These are phyloP conservation scores for Actinemys pallida DNA, from an alignment of 2,113 vertebrate species.

Conservation along the genomic window DNA sequence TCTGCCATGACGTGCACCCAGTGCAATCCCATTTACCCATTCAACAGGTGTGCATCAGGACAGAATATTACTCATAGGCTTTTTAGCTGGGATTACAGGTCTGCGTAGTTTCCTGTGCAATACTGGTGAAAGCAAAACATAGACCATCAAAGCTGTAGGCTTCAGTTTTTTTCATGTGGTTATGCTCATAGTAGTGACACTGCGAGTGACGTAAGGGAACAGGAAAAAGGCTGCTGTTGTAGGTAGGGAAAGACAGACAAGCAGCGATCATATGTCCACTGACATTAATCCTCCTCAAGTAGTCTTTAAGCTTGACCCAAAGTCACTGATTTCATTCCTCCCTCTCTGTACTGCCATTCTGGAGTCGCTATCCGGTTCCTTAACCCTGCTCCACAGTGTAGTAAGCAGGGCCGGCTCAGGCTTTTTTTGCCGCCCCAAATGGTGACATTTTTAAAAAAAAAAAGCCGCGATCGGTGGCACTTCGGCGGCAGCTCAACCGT, in stretches of 20 bases:
- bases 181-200: background rate
- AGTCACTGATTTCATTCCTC: background rate
- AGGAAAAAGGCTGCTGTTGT: constrained; percentile 58
- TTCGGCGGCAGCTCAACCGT: too few relatives aligned
- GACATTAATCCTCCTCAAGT: constrained; percentile 60
- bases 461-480: too few relatives aligned
- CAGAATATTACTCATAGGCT: background rate
- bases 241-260: background rate
- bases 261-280: constrained; percentile 47
- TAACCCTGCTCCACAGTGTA: background rate
- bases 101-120: constrained; percentile 44
- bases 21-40: background rate
- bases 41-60: fast-evolving
- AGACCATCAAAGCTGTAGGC: constrained; percentile 23
- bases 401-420: too few relatives aligned
- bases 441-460: too few relatives aligned
- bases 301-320: background rate
- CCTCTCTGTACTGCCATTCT: background rate
- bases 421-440: too few relatives aligned
- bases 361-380: background rate
- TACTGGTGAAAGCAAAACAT: background rate
- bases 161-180: constrained; percentile 60
- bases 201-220: constrained; percentile 57
- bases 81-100: fast-evolving
- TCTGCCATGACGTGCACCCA: background rate